These are phyloP conservation scores for Euphydryas editha DNA, from an alignment of 2,888 invertebrate species.

Conservation along the genomic window DNA sequence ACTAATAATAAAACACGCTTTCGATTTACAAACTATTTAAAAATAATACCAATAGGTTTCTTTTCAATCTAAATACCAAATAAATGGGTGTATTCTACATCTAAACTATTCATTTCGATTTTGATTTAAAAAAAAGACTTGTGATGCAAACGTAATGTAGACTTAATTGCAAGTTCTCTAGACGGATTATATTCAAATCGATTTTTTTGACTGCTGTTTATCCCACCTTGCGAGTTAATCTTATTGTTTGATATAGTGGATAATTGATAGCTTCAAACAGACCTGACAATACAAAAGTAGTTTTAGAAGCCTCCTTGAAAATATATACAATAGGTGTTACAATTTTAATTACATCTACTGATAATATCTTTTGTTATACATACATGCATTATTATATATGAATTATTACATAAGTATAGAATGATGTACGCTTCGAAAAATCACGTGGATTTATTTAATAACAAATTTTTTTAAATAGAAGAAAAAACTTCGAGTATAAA, in stretches of 20 bases:
- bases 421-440: neutral
- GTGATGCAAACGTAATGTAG: slow-evolving; percentile 6
- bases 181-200: slow-evolving; percentile 7
- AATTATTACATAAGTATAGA: neutral
- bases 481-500: neutral
- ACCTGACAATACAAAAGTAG: neutral
- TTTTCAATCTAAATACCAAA: slow-evolving; percentile 23
- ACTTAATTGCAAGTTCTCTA: slow-evolving; percentile 2
- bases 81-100: slow-evolving; percentile 21
- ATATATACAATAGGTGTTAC: neutral
- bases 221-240: neutral
- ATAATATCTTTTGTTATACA: neutral
- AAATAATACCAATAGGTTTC: slow-evolving; percentile 20
- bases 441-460: neutral
- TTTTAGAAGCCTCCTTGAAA: slow-evolving; percentile 2
- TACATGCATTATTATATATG: neutral
- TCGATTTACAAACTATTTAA: slow-evolving; percentile 21
- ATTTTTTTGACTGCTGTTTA: slow-evolving; percentile 1
- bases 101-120: slow-evolving; percentile 7
- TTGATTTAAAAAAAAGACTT: neutral
- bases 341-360: neutral
- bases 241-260: neutral
- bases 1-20: slow-evolving; percentile 23
- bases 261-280: neutral
- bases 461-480: neutral